These are phyloP conservation scores for Prunella himalayana DNA, from an alignment of 2,113 vertebrate species.

Conservation along the genomic window DNA sequence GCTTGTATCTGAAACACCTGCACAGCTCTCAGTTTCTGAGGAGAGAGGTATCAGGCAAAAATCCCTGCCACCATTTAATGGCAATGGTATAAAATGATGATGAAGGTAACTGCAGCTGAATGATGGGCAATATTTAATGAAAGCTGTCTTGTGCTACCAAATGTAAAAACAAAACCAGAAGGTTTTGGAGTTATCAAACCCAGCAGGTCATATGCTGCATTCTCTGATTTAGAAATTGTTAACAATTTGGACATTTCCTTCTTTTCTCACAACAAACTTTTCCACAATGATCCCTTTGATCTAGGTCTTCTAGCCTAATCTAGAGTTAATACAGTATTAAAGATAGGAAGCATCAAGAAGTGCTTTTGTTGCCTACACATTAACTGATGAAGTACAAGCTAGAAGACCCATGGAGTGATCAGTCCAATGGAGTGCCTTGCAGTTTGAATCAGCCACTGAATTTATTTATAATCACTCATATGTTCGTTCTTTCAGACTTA, in stretches of 20 bases:
- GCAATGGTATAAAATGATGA: not conserved
- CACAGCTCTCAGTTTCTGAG: not conserved
- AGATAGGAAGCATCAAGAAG: accelerated
- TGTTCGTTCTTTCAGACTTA: not conserved
- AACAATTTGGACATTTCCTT: not conserved
- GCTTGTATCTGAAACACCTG: not conserved
- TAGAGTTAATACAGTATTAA: not conserved
- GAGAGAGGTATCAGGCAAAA: not conserved
- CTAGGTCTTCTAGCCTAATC: not conserved
- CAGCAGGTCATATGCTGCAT: not conserved
- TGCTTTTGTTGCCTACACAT: not conserved
- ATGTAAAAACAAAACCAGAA: not conserved
- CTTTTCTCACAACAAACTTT: not conserved
- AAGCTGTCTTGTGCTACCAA: not conserved
- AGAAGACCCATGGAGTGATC: not conserved
- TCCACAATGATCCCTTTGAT: not conserved
- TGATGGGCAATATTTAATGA: not conserved
- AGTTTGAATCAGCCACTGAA: not conserved
- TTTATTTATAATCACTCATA: not conserved
- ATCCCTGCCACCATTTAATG: not conserved
- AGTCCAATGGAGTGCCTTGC: not conserved
- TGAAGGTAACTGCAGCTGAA: not conserved
- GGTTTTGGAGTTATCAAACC: not conserved
- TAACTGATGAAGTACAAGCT: not conserved
- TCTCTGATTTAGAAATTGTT: not conserved